Evolutionary conservation across 2,113 vertebrate genomes (phyloP).

Genomic region (Piprites chloris): DNA sequence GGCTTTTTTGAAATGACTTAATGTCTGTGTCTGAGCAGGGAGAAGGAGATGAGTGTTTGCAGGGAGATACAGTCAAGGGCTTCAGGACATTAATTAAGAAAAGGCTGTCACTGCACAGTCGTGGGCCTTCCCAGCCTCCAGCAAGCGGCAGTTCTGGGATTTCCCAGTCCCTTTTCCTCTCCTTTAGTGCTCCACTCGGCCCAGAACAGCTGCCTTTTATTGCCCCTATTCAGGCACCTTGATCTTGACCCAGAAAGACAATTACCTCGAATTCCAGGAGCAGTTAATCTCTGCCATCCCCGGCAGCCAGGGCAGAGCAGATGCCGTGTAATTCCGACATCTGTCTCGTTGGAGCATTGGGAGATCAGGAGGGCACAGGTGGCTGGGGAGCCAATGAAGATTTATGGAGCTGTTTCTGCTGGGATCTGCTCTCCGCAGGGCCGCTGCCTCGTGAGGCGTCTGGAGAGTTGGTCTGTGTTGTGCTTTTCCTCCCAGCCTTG

Average conservation of each 20-base stretch:
- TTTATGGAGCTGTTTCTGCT: neutral
- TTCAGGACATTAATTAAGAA: neutral
- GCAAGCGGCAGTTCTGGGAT: neutral
- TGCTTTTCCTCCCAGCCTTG: neutral
- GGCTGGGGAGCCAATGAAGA: neutral
- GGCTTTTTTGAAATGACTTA: neutral
- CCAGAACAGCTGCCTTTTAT: neutral
- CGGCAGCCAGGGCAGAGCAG: neutral
- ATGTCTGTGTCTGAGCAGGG: neutral
- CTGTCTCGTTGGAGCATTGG: neutral
- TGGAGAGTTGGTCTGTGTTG: neutral
- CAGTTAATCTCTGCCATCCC: neutral
- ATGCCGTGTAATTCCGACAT: neutral
- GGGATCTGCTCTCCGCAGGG: neutral
- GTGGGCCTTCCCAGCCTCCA: neutral
- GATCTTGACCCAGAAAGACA: neutral
- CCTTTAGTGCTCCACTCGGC: neutral
- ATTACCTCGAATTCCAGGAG: neutral
- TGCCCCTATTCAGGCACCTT: neutral
- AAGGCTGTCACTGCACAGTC: too few relatives aligned
- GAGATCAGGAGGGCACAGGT: neutral
- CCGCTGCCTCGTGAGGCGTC: accelerated
- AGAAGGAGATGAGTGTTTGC: neutral
- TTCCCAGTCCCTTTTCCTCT: neutral
- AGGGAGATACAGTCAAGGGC: neutral